A percentile compares a stretch with the other conserved stretches of the same genome.
Evolutionary conservation across 2,888 invertebrate species (phyloP).

Genomic region (Melikaiella ostensackeni): DNA sequence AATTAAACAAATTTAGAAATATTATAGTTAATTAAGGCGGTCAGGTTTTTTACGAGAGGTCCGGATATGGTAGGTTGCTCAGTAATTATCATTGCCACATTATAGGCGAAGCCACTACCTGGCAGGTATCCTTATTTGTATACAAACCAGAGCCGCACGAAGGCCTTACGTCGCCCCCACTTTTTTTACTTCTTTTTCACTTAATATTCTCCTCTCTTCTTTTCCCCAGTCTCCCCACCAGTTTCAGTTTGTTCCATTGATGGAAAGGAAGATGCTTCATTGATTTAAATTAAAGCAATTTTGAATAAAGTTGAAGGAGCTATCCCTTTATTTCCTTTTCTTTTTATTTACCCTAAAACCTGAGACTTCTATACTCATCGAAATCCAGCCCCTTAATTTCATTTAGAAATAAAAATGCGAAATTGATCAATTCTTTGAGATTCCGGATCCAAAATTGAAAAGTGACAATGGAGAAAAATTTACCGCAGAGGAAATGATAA

Average conservation of each 20-base stretch:
- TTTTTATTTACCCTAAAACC: not conserved
- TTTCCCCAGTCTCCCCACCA: slow-evolving; percentile 30
- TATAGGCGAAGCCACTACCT: slow-evolving; percentile 33
- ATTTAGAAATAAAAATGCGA: not conserved
- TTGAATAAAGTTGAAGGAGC: slow-evolving; percentile 7
- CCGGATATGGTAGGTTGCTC: slow-evolving; percentile 38
- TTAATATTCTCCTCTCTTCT: slow-evolving; percentile 37
- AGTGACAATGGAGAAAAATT: not conserved
- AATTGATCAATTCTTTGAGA: not conserved
- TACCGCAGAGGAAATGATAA: slow-evolving; percentile 13
- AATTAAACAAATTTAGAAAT: slow-evolving; percentile 35
- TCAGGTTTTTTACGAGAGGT: slow-evolving; percentile 25
- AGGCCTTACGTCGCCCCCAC: slow-evolving; percentile 31
- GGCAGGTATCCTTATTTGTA: slow-evolving; percentile 39
- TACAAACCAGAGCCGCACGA: slow-evolving; percentile 34
- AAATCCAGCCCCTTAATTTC: not conserved
- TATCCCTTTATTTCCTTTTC: not conserved
- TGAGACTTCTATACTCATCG: not conserved
- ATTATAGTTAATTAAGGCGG: slow-evolving; percentile 28
- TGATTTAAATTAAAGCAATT: slow-evolving; percentile 40
- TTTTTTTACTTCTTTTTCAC: slow-evolving; percentile 32
- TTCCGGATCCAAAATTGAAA: not conserved
- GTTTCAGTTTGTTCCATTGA: slow-evolving; percentile 34
- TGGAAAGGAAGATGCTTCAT: slow-evolving; percentile 39
- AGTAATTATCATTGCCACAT: slow-evolving; percentile 41